Evolutionary conservation across 2,797 vertebrate species (phyloP).

Genomic region (Champsocephalus gunnari): DNA sequence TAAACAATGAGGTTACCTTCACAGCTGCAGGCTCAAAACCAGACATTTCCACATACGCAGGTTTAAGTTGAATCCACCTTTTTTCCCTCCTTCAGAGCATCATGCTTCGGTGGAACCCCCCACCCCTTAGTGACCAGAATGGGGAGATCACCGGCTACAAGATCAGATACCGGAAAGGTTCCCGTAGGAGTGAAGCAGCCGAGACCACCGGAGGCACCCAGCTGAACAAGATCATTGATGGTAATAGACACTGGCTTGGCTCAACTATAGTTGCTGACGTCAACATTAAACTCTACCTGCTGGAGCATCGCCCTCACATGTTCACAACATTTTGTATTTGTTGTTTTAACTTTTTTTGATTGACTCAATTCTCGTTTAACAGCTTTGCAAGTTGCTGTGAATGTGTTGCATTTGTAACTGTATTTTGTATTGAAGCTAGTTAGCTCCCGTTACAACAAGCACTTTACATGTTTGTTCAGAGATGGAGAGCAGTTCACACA

Average conservation of each 20-base stretch:
- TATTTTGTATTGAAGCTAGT: not conserved
- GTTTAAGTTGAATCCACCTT: conserved; percentile 5
- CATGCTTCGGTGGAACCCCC: conserved; percentile 95
- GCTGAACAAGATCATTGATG: conserved; percentile 92
- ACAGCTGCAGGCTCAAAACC: conserved; percentile 22
- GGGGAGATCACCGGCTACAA: conserved; percentile 95
- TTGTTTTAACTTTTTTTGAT: no score
- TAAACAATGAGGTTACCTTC: conserved; percentile 45
- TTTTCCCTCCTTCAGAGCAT: conserved; percentile 85
- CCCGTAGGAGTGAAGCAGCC: conserved; percentile 92
- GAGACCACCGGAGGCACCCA: conserved; percentile 91
- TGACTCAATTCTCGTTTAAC: no score
- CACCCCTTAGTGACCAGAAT: conserved; percentile 89
- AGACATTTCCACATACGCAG: not conserved
- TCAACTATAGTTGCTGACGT: no score
- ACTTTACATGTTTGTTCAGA: not conserved
- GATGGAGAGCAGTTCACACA: not conserved
- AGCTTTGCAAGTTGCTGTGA: not conserved
- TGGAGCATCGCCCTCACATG: no score
- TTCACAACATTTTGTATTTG: no score
- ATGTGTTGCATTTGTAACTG: conserved; percentile 1
- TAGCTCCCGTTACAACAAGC: not conserved
- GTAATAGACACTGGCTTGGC: conserved; percentile 72
- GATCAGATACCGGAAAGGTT: conserved; percentile 94
- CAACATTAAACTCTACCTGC: no score